Evolutionary conservation across 2,888 invertebrate species (phyloP).

Genomic region (Lasiommata megera): DNA sequence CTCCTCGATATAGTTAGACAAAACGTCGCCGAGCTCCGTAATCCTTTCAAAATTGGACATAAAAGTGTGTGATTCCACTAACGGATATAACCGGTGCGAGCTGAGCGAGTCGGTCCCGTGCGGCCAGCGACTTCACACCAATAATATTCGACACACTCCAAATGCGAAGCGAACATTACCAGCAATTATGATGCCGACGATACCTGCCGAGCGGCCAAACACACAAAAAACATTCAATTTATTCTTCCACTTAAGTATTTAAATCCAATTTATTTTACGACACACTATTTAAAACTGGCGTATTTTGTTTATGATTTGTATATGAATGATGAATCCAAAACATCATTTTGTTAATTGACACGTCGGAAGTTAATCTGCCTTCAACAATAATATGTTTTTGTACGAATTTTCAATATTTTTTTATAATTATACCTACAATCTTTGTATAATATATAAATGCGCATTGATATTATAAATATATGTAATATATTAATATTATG

Average conservation of each 20-base stretch:
- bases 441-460: no score
- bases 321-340: no score
- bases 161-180: slow-evolving; percentile 16
- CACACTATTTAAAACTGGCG: not conserved
- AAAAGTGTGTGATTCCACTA: not conserved
- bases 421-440: no score
- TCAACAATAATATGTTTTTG: no score
- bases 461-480: no score
- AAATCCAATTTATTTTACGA: slow-evolving; percentile 4
- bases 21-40: no score
- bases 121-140: slow-evolving; percentile 18
- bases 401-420: no score
- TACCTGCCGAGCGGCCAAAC: not conserved
- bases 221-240: slow-evolving; percentile 1
- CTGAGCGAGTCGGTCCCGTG: not conserved
- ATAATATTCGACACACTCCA: slow-evolving; percentile 31
- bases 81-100: not conserved
- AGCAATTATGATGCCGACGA: slow-evolving; percentile 26
- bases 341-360: no score
- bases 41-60: not conserved
- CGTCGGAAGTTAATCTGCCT: no score
- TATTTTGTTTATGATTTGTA: no score
- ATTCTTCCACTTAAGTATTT: not conserved
- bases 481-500: no score
- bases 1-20: no score